Base-by-base conservation (phyloP, 2,113 vertebrate species). In the Taxidea taxus region DNA sequence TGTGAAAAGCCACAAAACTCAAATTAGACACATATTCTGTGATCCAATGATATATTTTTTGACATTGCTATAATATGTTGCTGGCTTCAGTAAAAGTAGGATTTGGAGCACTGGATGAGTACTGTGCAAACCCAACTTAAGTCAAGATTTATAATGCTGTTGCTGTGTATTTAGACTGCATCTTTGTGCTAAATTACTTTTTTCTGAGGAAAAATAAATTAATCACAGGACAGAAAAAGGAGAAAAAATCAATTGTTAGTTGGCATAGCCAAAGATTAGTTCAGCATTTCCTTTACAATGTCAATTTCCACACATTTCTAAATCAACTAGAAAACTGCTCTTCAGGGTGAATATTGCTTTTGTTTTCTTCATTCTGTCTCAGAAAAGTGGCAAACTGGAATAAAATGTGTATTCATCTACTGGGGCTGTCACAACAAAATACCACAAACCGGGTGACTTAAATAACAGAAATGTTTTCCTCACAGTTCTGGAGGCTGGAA, bases 291-390 rank as follows among this genome's bases (percentile, higher is more conserved):
- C 37, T 60, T 60, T 86, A 87, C 27, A 68, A 70, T 13, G 4
- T 51, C 66, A 77, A 83, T 92, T 86, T 70, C 83, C 84, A 93
- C 12, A 75, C 44, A 8, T 82, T 91, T 81, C 80, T 85, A 60
- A 92, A 87, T 94, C 77, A 82, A n/a, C 51, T 94, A 74, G 51
- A 77, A 97, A 95, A 92, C 60, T 58, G 31, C 37, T 18, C 54
- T 74, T 47, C 75, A 47, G 58, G 18, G 51, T 44, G 82, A 85
- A 95, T 49, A n/a, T 16, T 62, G 42, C 42, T 60, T 86, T 92
- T 72, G 47, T 47, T 75, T 78, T 87, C 54, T 49, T 88, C 9
- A 3, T 34, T 85, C 8, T 62, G 11, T 42, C 44, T 94, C 88
- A 42, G 49, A 14, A 78, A 80, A 37, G 15, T 62, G 34, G 14